phyloP scores from a whole-genome alignment of 2,113 vertebrate species.

The Suncus etruscus region DNA sequence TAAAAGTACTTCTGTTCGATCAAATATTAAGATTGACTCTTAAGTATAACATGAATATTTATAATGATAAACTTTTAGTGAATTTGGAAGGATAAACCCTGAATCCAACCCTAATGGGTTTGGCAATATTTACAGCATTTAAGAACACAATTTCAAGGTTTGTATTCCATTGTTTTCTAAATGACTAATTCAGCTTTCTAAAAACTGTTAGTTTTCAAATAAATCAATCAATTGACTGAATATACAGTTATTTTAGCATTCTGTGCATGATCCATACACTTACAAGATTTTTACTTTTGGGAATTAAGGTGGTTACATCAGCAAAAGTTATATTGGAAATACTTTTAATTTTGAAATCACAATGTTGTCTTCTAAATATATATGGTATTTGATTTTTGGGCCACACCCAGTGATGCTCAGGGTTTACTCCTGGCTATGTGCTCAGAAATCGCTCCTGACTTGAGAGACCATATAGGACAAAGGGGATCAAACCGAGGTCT shows the following conservation, averaged over 20 bases:
- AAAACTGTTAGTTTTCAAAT: neutral
- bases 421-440: too few relatives aligned
- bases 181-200: neutral
- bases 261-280: neutral
- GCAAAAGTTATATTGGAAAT: conserved; percentile 35
- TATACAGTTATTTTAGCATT: conserved; percentile 3
- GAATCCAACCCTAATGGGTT: neutral
- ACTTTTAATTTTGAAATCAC: conserved; percentile 43
- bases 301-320: conserved; percentile 23
- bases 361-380: neutral
- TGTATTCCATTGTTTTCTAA: neutral
- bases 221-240: conserved; percentile 17
- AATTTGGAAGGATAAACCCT: neutral
- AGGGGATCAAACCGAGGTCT: too few relatives aligned
- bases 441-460: too few relatives aligned
- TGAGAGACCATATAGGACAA: too few relatives aligned
- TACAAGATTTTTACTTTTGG: conserved; percentile 8
- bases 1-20: too few relatives aligned
- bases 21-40: neutral
- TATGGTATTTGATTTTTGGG: too few relatives aligned
- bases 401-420: too few relatives aligned
- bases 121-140: neutral
- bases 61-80: neutral
- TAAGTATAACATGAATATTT: conserved; percentile 52
- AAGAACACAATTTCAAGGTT: neutral